Conservation (phyloP, 2,888 invertebrate genomes). For the Acanthosepion esculentum region DNA sequence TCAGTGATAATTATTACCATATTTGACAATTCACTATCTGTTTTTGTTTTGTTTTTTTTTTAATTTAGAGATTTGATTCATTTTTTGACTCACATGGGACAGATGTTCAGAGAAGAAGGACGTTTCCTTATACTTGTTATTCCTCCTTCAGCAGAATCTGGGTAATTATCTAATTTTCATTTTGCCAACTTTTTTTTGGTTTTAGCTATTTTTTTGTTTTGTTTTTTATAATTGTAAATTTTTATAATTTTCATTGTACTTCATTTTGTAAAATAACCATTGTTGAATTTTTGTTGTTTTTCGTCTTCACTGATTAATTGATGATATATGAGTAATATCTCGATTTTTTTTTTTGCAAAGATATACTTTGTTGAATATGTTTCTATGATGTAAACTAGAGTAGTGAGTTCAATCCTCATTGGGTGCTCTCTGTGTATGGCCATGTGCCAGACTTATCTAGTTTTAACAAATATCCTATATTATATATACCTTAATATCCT, state of each 20-base stretch:
- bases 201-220: not conserved
- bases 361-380: too few relatives aligned
- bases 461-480: too few relatives aligned
- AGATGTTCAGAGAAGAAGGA: slow-evolving; percentile 63
- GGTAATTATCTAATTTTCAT: slow-evolving; percentile 55
- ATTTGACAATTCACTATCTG: not conserved
- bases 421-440: too few relatives aligned
- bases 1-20: not conserved
- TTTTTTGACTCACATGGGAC: slow-evolving; percentile 72
- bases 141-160: slow-evolving; percentile 69
- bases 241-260: not conserved
- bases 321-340: too few relatives aligned
- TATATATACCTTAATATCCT: too few relatives aligned
- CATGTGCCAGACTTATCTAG: too few relatives aligned
- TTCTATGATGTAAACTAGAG: too few relatives aligned
- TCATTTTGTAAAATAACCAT: too few relatives aligned
- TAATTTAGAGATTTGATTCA: slow-evolving; percentile 70
- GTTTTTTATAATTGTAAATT: not conserved
- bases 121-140: slow-evolving; percentile 71
- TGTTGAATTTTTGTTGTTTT: too few relatives aligned
- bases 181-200: not conserved
- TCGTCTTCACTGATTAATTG: too few relatives aligned
- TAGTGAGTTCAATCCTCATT: too few relatives aligned
- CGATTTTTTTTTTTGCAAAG: too few relatives aligned
- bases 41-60: slow-evolving; percentile 25